Evolutionary conservation across 1,140 invertebrate genomes (phyloP), one percentile per base, ranked within the genome.

Genomic region (Zeugodacus cucurbitae): DNA sequence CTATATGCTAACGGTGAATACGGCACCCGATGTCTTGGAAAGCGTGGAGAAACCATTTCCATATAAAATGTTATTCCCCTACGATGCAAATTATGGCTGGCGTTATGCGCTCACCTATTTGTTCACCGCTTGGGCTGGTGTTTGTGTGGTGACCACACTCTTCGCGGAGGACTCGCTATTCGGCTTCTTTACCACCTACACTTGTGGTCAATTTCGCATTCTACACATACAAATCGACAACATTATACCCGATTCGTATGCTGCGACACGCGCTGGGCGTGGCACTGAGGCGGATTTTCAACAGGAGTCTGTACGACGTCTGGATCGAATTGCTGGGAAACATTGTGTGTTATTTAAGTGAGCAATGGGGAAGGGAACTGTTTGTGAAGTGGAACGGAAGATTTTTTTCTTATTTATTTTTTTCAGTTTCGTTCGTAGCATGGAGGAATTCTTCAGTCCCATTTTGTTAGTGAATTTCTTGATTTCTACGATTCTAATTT

Each of bases 111-210:
- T 91, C 2, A 93, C 92, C 1, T 93, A 93, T 86, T 32, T 92
- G 0, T 92, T 93, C 41, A 93, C 93, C 0, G 89, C 92, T 0
- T 92, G 90, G 62, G 92, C 93, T 11, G 93, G 93, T 8, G 91
- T 93, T 41, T 93, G 91, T 88, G 93, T 93, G n/a, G 91, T 93
- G 10, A 93, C 92, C 11, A 93, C 92, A 0, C 87, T 93, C 3
- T 93, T 93, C 90, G 91, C 93, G 6, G 92, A 93, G 58, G 93
- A 93, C 86, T 91, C 91, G 5, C 41, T 93, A 48, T 90, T 93
- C 32, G 93, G 92, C 10, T 93, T 93, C 48, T 93, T 93, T 34
- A 89, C 92, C 20, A 91, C 90, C 0, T 92, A 93, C 48, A 92
- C 91, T 6, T 93, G 93, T 29, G 92, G 91, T 2, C 92, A 93